Evolutionary conservation across 2,797 vertebrate species (phyloP).

Genomic region (Ispidina lecontei): DNA sequence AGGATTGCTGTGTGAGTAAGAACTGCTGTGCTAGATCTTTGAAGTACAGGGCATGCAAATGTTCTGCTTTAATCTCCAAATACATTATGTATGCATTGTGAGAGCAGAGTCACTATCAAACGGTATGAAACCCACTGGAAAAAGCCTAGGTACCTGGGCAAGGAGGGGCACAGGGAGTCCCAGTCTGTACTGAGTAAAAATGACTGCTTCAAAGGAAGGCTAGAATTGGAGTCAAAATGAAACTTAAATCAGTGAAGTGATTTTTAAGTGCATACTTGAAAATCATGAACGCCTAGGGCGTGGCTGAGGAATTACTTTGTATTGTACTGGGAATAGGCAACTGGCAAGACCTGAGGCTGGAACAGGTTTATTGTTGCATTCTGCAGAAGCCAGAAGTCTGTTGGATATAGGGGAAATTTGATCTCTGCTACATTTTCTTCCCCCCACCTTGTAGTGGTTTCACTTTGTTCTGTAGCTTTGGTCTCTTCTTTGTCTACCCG

Average conservation of each 20-base stretch:
- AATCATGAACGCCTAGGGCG: not conserved
- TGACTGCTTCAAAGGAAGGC: not conserved
- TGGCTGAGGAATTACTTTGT: not conserved
- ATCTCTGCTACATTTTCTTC: not conserved
- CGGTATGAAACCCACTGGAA: not conserved
- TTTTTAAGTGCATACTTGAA: not conserved
- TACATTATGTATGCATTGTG: not conserved
- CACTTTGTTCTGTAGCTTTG: not conserved
- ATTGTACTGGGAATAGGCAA: not conserved
- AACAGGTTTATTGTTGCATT: not conserved
- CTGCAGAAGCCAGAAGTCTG: not conserved
- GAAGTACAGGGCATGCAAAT: not conserved
- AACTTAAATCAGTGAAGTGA: not conserved
- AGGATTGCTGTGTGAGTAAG: not conserved
- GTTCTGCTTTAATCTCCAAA: not conserved
- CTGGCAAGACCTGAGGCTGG: not conserved
- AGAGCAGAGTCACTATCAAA: not conserved
- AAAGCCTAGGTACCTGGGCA: not conserved
- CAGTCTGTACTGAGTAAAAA: not conserved
- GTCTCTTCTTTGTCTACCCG: not conserved
- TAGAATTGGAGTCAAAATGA: not conserved
- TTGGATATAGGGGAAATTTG: not conserved
- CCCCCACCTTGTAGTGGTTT: not conserved
- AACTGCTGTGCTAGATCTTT: not conserved
- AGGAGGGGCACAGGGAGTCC: not conserved